phyloP scores from a whole-genome alignment of 2,113 vertebrate species.

The Oplegnathus fasciatus region DNA sequence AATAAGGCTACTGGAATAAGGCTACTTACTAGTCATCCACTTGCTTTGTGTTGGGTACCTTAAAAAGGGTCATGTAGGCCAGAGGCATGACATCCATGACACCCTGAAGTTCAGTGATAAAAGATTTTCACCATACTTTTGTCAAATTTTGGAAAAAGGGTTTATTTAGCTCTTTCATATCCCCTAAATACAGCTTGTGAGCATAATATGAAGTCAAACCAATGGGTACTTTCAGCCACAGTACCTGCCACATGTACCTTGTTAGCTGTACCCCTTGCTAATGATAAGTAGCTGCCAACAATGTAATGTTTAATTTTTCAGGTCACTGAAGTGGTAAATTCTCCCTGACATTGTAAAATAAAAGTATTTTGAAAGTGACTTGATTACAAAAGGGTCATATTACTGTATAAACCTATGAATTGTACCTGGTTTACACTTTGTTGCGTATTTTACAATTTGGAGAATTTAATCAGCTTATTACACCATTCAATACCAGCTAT shows the following conservation, averaged over 20 bases:
- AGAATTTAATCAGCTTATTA: neutral
- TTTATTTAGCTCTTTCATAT: neutral
- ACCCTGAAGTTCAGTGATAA: neutral
- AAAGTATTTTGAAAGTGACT: neutral
- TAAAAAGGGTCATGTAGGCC: neutral
- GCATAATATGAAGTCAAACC: neutral
- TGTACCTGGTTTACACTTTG: neutral
- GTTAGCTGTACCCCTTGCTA: neutral
- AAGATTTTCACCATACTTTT: too few species aligned
- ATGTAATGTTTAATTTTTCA: too few species aligned
- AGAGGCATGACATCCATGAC: neutral
- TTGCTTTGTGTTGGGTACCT: neutral
- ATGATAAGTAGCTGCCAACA: neutral
- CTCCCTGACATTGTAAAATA: neutral
- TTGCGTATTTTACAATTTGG: neutral
- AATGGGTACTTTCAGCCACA: too few species aligned
- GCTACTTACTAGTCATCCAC: neutral
- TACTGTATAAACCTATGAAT: neutral
- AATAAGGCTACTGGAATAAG: conserved; percentile 7
- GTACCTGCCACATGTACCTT: neutral
- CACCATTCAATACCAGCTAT: neutral
- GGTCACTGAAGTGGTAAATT: neutral
- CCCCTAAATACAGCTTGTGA: neutral
- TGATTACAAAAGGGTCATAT: neutral
- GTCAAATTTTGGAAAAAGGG: too few species aligned